Evolutionary conservation across 23 tunicate genomes (phyloP), one percentile per base, ranked within the genome.

Genomic region (Halocynthia roretzi): DNA sequence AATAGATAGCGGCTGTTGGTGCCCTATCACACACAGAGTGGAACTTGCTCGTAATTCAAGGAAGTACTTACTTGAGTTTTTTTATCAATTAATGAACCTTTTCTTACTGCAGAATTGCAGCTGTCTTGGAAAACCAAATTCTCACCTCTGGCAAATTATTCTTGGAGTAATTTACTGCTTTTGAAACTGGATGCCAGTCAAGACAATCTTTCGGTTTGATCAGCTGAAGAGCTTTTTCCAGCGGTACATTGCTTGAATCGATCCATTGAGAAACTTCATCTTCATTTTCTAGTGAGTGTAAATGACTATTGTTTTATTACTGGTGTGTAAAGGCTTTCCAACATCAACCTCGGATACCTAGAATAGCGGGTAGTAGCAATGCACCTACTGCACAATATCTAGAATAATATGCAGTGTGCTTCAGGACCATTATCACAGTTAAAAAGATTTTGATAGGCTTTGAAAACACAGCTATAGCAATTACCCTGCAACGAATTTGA

Each of bases 131-230:
- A 31, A 31, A 31, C 2, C 44, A 31, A 31, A 31, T 31, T 31
- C 52, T 75, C 56, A 85, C 89, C 65, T 91, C 83, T 10, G 83
- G 78, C 10, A 80, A 72, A n/a, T 91, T 70, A 67, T 91, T 91
- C 60, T 87, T 71, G 8, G 97, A 85, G 52, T 91, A 85, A 67
- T 80, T 91, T 14, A 91, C 97, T 63, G 67, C 73, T 61, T 71
- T 91, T 0, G 90, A 81, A 8, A 91, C 97, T 56, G 90, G 81
- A 77, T 91, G 78, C 90, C 97, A 91, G 7, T 53, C 49, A 18
- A 91, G 50, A 52, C 85, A 81, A 72, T 75, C 61, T 51, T 91
- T 91, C 12, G 97, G 87, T 61, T 76, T 81, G 12, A 91, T 91
- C 6, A 91, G 77, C 48, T 88, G 54, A 8, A 85, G 6, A 23